Evolutionary conservation across 2,113 vertebrate genomes (phyloP).

Genomic region (Brachypodius melanocephalos): DNA sequence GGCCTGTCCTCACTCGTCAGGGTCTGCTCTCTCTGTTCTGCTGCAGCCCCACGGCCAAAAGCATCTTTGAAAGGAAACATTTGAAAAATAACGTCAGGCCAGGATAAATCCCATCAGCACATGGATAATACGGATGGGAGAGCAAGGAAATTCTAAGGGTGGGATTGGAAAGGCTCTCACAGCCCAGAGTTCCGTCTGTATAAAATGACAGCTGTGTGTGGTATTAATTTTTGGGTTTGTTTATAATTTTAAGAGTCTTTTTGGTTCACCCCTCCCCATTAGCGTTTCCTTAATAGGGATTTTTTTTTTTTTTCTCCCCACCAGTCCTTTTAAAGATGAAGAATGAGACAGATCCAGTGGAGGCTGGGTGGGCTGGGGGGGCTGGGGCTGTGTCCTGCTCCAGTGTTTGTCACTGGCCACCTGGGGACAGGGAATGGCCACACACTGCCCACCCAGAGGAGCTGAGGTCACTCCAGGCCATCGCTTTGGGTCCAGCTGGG

Average conservation of each 20-base stretch:
- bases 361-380: neutral
- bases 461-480: neutral
- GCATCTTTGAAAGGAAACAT: neutral
- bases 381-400: neutral
- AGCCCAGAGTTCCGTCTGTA: neutral
- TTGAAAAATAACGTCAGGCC: neutral
- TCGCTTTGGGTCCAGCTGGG: neutral
- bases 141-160: neutral
- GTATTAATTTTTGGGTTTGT: neutral
- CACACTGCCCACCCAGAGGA: neutral
- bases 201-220: neutral
- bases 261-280: neutral
- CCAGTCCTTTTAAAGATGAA: neutral
- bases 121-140: neutral
- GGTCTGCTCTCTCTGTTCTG: neutral
- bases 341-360: neutral
- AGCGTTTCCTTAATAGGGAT: neutral
- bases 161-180: neutral
- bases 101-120: neutral
- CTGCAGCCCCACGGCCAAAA: neutral
- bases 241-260: neutral
- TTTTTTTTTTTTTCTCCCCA: neutral
- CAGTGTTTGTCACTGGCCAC: neutral
- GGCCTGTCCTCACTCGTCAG: neutral
- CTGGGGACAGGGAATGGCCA: neutral